Percentiles rank a stretch among this genome's conserved stretches.
These are phyloP conservation scores for Dipodomys ordii DNA, from an alignment of 2,113 vertebrate species.

Conservation along the genomic window DNA sequence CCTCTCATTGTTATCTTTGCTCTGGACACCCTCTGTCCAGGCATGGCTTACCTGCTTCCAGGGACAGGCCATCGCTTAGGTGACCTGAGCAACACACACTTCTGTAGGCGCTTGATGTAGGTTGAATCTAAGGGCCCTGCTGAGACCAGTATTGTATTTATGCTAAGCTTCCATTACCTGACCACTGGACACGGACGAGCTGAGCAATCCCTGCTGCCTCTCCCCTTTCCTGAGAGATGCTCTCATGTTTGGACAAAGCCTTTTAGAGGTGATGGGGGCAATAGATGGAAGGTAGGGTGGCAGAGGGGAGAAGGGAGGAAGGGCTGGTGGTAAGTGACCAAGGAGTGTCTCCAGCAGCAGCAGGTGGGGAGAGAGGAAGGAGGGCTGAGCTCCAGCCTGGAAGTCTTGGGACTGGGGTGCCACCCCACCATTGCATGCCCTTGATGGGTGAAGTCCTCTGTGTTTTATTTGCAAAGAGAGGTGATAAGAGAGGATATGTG, in stretches of 20 bases:
- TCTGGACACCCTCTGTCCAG: fast-evolving
- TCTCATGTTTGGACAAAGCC: neutral
- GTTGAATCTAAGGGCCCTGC: too few relatives aligned
- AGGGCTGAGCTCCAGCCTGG: neutral
- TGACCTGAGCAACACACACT: fast-evolving
- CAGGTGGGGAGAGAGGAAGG: neutral
- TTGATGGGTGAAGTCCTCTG: neutral
- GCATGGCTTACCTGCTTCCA: neutral
- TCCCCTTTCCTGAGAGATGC: neutral
- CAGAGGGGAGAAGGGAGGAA: neutral
- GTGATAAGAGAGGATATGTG: too few relatives aligned
- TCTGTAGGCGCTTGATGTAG: too few relatives aligned
- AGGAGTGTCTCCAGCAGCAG: too few relatives aligned
- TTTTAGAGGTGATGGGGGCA: neutral
- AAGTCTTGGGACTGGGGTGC: neutral
- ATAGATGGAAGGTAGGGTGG: neutral
- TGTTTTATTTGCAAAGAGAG: neutral
- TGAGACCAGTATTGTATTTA: neutral
- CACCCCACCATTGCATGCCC: neutral
- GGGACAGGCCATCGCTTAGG: too few relatives aligned
- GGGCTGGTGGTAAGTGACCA: too few relatives aligned
- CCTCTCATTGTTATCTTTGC: fast-evolving
- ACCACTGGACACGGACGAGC: fast-evolving
- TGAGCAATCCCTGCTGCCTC: neutral
- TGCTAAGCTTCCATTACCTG: neutral